Evolutionary conservation across 2,113 vertebrate genomes (phyloP).

Genomic region (Bucco capensis): DNA sequence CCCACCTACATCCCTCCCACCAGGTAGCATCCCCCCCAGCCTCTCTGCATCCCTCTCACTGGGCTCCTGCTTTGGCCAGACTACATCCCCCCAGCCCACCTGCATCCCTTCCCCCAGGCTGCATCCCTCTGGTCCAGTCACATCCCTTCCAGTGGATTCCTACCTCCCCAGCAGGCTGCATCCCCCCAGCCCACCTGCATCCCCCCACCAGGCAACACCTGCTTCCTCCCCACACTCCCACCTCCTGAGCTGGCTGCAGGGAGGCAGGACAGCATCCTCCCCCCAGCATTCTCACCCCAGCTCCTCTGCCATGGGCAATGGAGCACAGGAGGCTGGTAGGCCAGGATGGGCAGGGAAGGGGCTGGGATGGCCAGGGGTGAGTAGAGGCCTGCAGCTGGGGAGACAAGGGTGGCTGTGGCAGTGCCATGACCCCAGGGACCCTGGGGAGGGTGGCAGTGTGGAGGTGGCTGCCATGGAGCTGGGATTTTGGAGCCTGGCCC

Average conservation of each 20-base stretch:
- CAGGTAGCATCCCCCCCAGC: background rate
- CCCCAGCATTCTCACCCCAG: background rate
- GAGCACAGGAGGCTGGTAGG: background rate
- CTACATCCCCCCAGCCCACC: too few species aligned
- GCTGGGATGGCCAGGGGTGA: background rate
- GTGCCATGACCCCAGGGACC: background rate
- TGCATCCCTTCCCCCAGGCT: too few species aligned
- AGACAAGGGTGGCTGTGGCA: accelerated
- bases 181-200: too few species aligned
- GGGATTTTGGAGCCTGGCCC: background rate
- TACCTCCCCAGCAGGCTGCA: background rate
- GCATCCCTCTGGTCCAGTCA: too few species aligned
- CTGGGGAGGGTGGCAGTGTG: too few species aligned
- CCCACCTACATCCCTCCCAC: background rate
- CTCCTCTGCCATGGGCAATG: background rate
- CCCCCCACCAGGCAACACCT: background rate
- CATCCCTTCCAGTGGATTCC: background rate
- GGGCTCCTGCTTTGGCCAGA: too few species aligned
- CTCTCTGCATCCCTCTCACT: background rate
- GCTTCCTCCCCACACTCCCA: background rate
- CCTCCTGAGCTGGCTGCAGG: background rate
- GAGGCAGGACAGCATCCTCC: background rate
- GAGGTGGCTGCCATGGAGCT: accelerated
- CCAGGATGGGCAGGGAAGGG: background rate
- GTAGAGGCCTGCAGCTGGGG: background rate